These are phyloP conservation scores for Penaeus japonicus DNA, from an alignment of 1,140 invertebrate species.

Conservation along the genomic window DNA sequence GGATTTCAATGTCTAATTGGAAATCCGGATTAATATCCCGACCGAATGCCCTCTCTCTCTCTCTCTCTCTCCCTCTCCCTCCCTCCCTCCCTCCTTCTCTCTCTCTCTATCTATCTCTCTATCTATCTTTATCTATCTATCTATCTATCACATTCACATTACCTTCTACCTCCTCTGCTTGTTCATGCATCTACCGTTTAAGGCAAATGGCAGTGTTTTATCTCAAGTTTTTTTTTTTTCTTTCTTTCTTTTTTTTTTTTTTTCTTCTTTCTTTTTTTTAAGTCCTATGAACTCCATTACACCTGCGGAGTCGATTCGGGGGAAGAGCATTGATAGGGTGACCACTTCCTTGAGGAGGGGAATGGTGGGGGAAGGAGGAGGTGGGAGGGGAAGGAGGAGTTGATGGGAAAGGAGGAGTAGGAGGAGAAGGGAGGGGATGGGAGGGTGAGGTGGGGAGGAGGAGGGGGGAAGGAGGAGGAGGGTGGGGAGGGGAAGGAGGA, in stretches of 20 bases:
- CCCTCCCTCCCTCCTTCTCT: not conserved
- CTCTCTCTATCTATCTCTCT: not conserved
- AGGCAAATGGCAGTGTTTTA: too few relatives aligned
- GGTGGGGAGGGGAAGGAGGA: too few relatives aligned
- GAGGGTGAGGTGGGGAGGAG: too few relatives aligned
- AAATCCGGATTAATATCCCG: too few relatives aligned
- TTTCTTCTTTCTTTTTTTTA: not conserved
- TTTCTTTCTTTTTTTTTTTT: not conserved
- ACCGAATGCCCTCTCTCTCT: not conserved
- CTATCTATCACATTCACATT: too few relatives aligned
- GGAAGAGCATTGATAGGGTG: not conserved
- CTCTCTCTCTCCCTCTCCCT: constrained; percentile 3
- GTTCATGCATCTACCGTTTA: too few relatives aligned
- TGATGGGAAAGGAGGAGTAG: too few relatives aligned
- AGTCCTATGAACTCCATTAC: not conserved
- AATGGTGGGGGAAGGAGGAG: not conserved
- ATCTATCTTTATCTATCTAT: too few relatives aligned
- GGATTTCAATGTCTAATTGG: too few relatives aligned
- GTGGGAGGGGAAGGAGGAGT: not conserved
- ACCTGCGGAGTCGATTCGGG: not conserved
- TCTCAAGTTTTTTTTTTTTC: not conserved
- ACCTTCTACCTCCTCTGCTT: too few relatives aligned
- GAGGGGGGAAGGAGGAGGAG: too few relatives aligned
- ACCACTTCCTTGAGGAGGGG: not conserved
- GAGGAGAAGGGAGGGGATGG: too few relatives aligned